Evolutionary conservation across 1,140 invertebrate genomes (phyloP).

Genomic region (Nomia melanderi): DNA sequence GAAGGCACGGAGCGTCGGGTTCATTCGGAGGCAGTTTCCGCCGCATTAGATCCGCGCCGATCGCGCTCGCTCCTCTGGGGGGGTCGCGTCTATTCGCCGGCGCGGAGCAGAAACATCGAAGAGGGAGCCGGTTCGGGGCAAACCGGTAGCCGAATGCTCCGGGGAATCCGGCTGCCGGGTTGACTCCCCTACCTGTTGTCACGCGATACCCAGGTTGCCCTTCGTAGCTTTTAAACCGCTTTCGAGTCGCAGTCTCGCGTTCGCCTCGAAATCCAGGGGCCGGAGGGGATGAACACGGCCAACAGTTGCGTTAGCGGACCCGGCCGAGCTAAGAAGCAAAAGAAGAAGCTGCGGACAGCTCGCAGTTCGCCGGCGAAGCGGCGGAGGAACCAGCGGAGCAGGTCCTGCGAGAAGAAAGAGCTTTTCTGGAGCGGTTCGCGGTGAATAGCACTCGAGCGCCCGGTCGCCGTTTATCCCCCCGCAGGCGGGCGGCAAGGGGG

Average conservation of each 20-base stretch:
- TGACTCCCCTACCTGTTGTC: constrained; percentile 65
- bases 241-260: constrained; percentile 28
- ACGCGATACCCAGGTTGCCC: constrained; percentile 63
- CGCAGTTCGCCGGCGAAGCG: constrained; percentile 7
- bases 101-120: constrained; percentile 44
- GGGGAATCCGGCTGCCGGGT: constrained; percentile 48
- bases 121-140: constrained; percentile 1
- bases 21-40: neutral
- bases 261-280: constrained; percentile 10
- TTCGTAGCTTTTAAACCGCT: constrained; percentile 58
- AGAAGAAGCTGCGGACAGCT: neutral
- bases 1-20: neutral
- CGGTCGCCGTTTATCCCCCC: constrained; percentile 34
- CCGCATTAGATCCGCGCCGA: neutral
- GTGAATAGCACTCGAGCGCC: constrained; percentile 45
- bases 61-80: constrained; percentile 24
- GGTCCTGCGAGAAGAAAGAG: constrained; percentile 36
- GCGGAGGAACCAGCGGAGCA: constrained; percentile 8
- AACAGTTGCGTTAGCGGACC: too few relatives aligned
- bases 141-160: constrained; percentile 65
- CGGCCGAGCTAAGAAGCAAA: too few relatives aligned
- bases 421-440: constrained; percentile 20
- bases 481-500: neutral
- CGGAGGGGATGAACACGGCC: too few relatives aligned
- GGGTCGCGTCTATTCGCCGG: constrained; percentile 1